A percentile compares a stretch with the other conserved stretches of the same genome.
Evolutionary conservation across 2,888 invertebrate species (phyloP).

Genomic region (Drosophila affinis): DNA sequence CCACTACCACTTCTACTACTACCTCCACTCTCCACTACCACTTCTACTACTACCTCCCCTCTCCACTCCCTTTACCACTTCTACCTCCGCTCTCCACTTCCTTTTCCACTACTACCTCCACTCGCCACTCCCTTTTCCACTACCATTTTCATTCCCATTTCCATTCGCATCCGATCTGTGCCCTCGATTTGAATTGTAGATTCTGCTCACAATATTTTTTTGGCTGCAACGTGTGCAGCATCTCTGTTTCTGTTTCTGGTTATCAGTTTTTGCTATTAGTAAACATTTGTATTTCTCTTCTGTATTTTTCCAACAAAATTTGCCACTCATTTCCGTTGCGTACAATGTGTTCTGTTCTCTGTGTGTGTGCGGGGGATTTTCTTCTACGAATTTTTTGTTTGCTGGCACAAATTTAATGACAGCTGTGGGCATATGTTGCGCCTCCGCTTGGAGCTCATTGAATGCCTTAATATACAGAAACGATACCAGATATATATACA

Average conservation of each 20-base stretch:
- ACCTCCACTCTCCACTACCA: too few relatives aligned
- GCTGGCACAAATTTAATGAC: conserved; percentile 53
- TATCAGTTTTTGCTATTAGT: conserved; percentile 65
- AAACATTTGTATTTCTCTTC: conserved; percentile 55
- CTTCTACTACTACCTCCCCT: not conserved
- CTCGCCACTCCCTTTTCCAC: not conserved
- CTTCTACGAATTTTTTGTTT: conserved; percentile 13
- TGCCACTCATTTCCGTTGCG: conserved; percentile 60
- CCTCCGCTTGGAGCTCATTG: conserved; percentile 42
- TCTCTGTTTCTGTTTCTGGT: conserved; percentile 39
- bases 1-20: not conserved
- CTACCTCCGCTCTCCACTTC: too few relatives aligned
- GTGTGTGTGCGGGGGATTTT: conserved; percentile 17
- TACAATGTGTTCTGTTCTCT: conserved; percentile 33
- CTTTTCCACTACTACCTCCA: not conserved
- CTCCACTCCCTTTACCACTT: too few relatives aligned
- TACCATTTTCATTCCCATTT: not conserved
- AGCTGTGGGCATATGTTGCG: conserved; percentile 61
- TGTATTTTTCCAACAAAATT: conserved; percentile 51
- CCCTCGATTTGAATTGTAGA: conserved; percentile 67
- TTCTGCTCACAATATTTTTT: conserved; percentile 41
- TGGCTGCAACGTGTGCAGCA: conserved; percentile 43
- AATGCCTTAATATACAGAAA: conserved; percentile 13
- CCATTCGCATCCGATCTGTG: conserved; percentile 9
- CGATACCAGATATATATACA: not conserved